phyloP scores from a whole-genome alignment of 2,888 invertebrate species.

The Epistrophella euchroma region DNA sequence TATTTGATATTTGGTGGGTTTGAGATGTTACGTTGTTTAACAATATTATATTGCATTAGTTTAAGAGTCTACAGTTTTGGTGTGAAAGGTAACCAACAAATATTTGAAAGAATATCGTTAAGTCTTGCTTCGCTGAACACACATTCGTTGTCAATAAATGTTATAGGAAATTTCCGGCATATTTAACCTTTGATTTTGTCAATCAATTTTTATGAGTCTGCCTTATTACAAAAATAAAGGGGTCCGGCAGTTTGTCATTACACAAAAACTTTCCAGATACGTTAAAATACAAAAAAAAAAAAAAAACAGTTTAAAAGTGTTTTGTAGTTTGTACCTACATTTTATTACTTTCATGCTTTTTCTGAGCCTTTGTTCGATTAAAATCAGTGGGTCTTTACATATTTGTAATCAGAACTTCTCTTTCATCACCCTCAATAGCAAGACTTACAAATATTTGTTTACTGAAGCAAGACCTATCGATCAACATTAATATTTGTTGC shows the following conservation, averaged over 20 bases:
- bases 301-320: too few species aligned
- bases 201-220: too few species aligned
- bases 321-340: too few species aligned
- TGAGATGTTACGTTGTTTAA: slow-evolving; percentile 1
- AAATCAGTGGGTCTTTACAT: neutral
- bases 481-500: neutral
- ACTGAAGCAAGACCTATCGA: neutral
- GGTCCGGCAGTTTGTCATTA: neutral
- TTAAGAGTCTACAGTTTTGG: neutral
- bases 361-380: accelerated
- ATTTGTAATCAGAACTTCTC: neutral
- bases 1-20: slow-evolving; percentile 33
- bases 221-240: too few species aligned
- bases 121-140: neutral
- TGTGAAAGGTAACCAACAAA: neutral
- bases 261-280: neutral
- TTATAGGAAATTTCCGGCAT: too few species aligned
- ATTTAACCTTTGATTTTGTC: too few species aligned
- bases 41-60: neutral
- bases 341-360: neutral
- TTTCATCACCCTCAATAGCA: neutral
- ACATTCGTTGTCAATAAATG: neutral
- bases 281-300: too few species aligned
- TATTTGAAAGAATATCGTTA: neutral
- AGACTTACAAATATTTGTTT: neutral